phyloP scores from a whole-genome alignment of 2,888 invertebrate genomes.

The Seira ritae region DNA sequence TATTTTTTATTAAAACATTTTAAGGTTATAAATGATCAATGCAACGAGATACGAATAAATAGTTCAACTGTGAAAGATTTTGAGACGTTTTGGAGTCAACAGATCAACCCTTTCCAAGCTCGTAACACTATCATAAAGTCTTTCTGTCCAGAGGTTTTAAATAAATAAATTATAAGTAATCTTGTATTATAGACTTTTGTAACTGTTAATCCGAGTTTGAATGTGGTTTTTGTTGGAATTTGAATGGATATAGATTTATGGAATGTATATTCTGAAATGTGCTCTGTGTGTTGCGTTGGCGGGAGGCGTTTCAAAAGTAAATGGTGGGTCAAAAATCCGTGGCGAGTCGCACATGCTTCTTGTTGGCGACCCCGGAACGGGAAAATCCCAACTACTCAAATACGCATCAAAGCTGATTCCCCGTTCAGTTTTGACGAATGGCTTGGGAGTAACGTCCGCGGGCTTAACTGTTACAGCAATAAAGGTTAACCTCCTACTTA shows the following conservation, averaged over 20 bases:
- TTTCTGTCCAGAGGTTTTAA: slow-evolving; percentile 86
- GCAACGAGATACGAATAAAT: slow-evolving; percentile 78
- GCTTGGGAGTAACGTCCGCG: slow-evolving; percentile 89
- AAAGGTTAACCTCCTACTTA: slow-evolving; percentile 79
- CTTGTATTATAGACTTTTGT: background rate
- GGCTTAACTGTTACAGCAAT: slow-evolving; percentile 92
- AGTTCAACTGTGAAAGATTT: slow-evolving; percentile 77
- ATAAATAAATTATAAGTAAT: background rate
- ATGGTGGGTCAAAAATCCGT: slow-evolving; percentile 79
- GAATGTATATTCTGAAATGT: slow-evolving; percentile 90
- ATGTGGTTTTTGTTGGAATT: background rate
- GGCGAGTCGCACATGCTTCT: slow-evolving; percentile 91
- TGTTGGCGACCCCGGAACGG: slow-evolving; percentile 85
- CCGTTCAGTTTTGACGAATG: slow-evolving; percentile 89
- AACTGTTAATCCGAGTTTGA: too few relatives aligned
- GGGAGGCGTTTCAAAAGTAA: slow-evolving; percentile 77
- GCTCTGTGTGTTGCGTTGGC: slow-evolving; percentile 83
- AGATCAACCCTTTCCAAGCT: slow-evolving; percentile 82
- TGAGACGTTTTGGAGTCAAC: slow-evolving; percentile 83
- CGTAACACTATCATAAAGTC: slow-evolving; percentile 87
- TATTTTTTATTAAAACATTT: too few relatives aligned
- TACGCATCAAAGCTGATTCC: slow-evolving; percentile 83
- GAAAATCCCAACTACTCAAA: slow-evolving; percentile 81
- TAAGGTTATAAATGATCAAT: slow-evolving; percentile 80
- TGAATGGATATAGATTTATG: slow-evolving; percentile 82